phyloP scores from a whole-genome alignment of 2,797 vertebrate species.

The Smutsia temminckii region DNA sequence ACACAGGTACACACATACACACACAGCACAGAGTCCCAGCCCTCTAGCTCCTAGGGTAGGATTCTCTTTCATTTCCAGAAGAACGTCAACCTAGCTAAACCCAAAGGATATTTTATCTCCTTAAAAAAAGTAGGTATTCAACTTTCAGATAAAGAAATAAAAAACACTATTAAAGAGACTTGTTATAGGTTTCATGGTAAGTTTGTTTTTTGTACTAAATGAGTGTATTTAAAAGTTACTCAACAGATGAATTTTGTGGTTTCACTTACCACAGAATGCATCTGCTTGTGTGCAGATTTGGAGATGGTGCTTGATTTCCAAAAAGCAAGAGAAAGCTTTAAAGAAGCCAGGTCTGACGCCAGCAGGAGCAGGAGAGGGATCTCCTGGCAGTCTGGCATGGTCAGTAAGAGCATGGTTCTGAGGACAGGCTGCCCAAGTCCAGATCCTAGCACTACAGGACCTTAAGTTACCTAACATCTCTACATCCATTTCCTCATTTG shows the following conservation, averaged over 20 bases:
- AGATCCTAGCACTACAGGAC: not conserved
- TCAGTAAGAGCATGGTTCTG: not conserved
- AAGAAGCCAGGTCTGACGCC: not conserved
- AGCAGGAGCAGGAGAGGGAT: not conserved
- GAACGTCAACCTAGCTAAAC: constrained; percentile 20
- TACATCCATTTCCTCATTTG: not conserved
- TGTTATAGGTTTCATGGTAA: constrained; percentile 36
- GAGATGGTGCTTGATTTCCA: not conserved
- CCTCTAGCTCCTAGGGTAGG: not conserved
- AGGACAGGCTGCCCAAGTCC: not conserved
- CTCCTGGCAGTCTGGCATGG: not conserved
- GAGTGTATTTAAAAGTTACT: constrained; percentile 36
- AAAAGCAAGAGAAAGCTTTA: constrained; percentile 31
- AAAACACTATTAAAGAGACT: not conserved
- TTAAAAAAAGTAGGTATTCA: constrained; percentile 54
- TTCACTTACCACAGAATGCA: constrained; percentile 8
- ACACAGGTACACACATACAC: constrained; percentile 40
- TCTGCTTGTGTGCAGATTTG: not conserved
- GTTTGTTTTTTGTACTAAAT: constrained; percentile 32
- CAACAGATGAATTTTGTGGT: not conserved
- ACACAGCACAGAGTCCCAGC: not conserved
- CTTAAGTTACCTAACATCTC: not conserved
- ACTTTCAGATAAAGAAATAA: constrained; percentile 39
- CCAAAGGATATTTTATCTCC: not conserved
- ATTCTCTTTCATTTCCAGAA: constrained; percentile 28